Base-by-base conservation (phyloP, 2,888 invertebrate species). In the Sesamia inferens region DNA sequence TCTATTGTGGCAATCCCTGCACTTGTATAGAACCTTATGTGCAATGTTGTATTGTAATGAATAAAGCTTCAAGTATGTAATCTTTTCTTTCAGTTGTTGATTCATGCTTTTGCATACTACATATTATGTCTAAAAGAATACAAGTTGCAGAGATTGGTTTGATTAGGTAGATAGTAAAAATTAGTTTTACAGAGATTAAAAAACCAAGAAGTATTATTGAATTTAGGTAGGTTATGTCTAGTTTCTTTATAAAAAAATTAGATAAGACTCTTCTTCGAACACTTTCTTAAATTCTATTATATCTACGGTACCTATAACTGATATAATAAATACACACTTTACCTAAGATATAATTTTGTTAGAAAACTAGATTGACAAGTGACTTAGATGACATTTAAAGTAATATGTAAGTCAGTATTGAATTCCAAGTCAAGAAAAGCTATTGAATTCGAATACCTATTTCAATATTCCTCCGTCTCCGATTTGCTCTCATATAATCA, bases 381-480 rank as follows among this genome's bases (percentile, higher is more conserved):
- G 74, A 79, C 76, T 80, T 68, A 81, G 76, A 80, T 79, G 85
- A 74, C 81, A 81, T 87, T 85, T 84, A 82, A 82, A 83, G 79
- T 85, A 83, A 82, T 84, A 79, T 75, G 70, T 76, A 63, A 78
- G 70, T 74, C 62, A 76, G 81, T 77, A 85, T 85, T 85, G 85
- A 87, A 84, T 80, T 85, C 82, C 73, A 82, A 86, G 85, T 85
- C 79, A 73, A 84, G 74, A 68, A 82, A 82, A 85, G 74, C 76
- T 78, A 87, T 87, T 87, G 88, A 86, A 85, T 85, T 78, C 81
- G 79, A 82, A 86, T 81, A 81, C 66, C 71, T 84, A 79, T 78
- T 86, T 84, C 82, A 85, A 86, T 79, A 78, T 82, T 79, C 79
- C 71, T 79, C 74, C 80, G 75, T 70, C 74, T 82, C 58, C 65